phyloP scores from a whole-genome alignment of 2,113 vertebrate genomes.

The Calidris pugnax region DNA sequence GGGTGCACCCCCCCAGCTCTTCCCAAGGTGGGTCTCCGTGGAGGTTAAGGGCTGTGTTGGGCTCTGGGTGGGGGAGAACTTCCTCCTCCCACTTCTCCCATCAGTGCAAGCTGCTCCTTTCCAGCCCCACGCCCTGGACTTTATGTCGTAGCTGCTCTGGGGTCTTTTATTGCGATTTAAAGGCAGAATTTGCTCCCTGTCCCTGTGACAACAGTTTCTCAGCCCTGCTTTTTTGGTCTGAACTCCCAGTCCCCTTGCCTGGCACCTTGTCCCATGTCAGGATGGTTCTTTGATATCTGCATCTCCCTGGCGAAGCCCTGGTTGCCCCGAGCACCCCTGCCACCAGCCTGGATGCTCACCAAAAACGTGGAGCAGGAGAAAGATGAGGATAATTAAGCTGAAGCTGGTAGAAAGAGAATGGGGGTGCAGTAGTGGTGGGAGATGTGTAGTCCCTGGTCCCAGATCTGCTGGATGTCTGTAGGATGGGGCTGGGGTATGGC shows the following conservation, averaged over 20 bases:
- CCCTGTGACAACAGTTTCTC: background rate
- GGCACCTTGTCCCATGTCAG: fast-evolving
- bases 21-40: fast-evolving
- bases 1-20: background rate
- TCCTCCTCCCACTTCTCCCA: too few species aligned
- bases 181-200: background rate
- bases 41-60: background rate
- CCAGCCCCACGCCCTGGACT: fast-evolving
- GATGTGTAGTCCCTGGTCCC: background rate
- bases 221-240: background rate
- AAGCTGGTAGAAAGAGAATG: background rate
- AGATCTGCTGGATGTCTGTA: background rate
- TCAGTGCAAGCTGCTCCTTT: background rate
- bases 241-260: background rate
- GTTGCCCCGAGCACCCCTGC: background rate
- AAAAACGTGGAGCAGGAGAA: background rate
- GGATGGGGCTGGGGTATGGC: background rate
- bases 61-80: background rate
- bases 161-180: background rate
- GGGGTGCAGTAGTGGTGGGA: background rate
- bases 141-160: background rate
- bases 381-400: background rate
- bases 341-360: background rate
- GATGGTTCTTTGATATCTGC: background rate
- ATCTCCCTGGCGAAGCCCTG: background rate